Conservation (phyloP, 1,140 invertebrate species). For the Drosophila pruinosa region DNA sequence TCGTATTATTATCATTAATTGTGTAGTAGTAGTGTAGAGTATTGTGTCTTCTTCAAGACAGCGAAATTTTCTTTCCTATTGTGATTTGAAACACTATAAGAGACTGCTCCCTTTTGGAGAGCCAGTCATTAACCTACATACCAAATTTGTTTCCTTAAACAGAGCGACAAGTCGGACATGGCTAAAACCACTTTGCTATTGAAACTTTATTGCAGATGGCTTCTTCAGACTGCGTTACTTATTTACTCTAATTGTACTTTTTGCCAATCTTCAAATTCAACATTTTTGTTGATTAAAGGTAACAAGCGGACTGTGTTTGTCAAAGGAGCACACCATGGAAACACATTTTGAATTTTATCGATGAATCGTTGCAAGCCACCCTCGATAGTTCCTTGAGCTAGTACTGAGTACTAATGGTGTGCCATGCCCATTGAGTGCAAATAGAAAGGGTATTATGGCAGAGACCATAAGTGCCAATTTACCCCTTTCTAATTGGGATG, state of each 20-base stretch:
- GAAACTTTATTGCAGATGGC: neutral
- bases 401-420: neutral
- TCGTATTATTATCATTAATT: too few species aligned
- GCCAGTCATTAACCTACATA: neutral
- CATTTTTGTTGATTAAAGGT: neutral
- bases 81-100: neutral
- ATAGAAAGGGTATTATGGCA: neutral
- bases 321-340: neutral
- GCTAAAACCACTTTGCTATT: neutral
- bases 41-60: too few species aligned
- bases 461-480: neutral
- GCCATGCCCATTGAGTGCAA: neutral
- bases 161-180: neutral
- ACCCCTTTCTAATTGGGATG: neutral
- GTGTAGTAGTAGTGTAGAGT: too few species aligned
- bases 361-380: neutral
- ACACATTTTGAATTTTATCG: neutral
- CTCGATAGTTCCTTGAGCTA: neutral
- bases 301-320: neutral
- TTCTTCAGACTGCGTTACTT: neutral
- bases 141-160: neutral
- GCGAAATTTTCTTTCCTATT: too few species aligned
- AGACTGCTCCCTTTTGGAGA: neutral
- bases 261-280: neutral
- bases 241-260: neutral